Evolutionary conservation across 2,888 invertebrate genomes (phyloP), one percentile per base, ranked within the genome.

Genomic region (Mesorhabditis belari): DNA sequence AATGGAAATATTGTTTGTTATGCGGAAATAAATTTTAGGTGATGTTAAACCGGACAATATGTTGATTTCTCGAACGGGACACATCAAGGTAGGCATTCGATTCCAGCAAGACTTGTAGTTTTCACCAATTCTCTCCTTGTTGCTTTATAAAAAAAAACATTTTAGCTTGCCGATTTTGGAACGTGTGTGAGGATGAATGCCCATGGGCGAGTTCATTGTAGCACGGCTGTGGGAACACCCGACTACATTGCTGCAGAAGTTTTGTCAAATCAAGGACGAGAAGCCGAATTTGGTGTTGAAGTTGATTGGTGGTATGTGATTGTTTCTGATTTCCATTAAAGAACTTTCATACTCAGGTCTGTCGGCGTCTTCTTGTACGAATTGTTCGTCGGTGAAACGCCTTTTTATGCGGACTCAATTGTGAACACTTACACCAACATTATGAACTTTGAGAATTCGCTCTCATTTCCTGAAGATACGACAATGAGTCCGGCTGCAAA

Each of bases 211-310:
- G 73, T 73, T 5, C 49, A 61, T 27, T 70, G 67, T 25, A 66
- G 67, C 12, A 67, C 65, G 95, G 96, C 98, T 5, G 96, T 99
- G 9, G 98, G 98, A 35, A 99, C 98, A 5, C 98, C 98, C 6
- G 98, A 99, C 84, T 99, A 99, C 82, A 98, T 99, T 77, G 93
- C 93, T 59, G 96, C 98, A 0, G 98, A 99, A 85, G 96, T 98
- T 58, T 85, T 99, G 70, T 91, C 92, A 82, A 94, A 94, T 44
- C 95, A 95, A 70, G 93, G 93, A 70, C 90, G 90, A 49, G 91
- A 92, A 81, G 92, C 92, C 62, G 90, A 91, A 64, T 98, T 98
- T 83, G 96, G 96, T 0, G 86, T 92, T 51, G 96, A 98, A 83
- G 95, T 85, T 69, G 85, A 85, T 75, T 85, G 84, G 84, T 85